Base-by-base conservation (phyloP, 2,113 vertebrate species). In the Calonectris borealis region DNA sequence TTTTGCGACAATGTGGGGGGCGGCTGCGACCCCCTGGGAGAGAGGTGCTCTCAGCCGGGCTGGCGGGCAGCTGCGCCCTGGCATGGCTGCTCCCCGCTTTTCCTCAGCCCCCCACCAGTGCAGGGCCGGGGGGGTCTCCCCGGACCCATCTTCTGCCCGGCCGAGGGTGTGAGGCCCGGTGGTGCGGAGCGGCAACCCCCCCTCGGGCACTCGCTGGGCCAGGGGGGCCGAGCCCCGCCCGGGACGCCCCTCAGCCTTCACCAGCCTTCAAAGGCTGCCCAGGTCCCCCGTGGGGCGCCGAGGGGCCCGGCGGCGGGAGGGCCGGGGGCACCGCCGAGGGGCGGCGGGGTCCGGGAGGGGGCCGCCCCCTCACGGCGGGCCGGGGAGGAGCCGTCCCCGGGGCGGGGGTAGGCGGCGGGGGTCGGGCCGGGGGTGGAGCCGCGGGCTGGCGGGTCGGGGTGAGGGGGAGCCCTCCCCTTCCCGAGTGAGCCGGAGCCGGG, bases 381-480 rank as follows among this genome's bases (percentile, higher is more conserved):
- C 68, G 72, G 62, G 64, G 80, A 52, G 80, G 84, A 82, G 94
- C 38, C 70, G 76, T 81, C 55, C 73, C 70, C 93, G 93, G 36
- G 95, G 88, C 93, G 95, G 91, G 91, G 80, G 60, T 40, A 40
- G 40, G 40, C 40, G 40, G 40, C 40, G 40, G 40, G 40, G 40
- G 40, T 40, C 40, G 40, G 40, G 40, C 40, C 40, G 40, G 40
- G 40, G 40, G 40, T 40, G 40, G 40, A 40, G 40, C 40, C 40
- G 40, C 40, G 40, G 40, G 40, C 40, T 40, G 40, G 40, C 40
- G 40, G 40, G 40, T 40, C 40, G 40, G 40, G 40, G 40, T 40
- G 40, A 40, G 40, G 40, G 40, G 40, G 94, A 92, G 57, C 51
- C 81, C 22, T 77, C 82, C 54, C 83, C 92, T 96, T 95, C 93